Base-by-base conservation (phyloP, 2,113 vertebrate genomes). In the Trogon melanurus region DNA sequence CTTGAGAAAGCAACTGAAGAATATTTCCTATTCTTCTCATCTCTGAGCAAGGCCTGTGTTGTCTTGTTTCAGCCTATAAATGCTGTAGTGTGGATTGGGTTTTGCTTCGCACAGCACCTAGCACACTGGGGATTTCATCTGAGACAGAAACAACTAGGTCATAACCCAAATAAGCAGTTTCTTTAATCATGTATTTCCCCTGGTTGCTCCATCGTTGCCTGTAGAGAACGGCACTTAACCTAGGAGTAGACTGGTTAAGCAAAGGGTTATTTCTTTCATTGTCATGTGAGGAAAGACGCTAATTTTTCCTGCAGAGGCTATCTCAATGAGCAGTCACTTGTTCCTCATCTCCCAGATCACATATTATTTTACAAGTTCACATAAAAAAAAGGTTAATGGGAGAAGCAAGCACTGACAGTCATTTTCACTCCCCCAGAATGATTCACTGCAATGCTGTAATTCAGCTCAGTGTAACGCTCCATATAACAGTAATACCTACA, bases 321-420 rank as follows among this genome's bases (percentile, higher is more conserved):
- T 70, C 58, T 91, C 65, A 47, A 5, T 72, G 61, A 67, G 13
- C 14, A 56, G 38, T 86, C 76, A 79, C 70, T 91, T 71, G 21
- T 51, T 26, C 36, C 54, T 67, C 36, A 53, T 91, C 62, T 95
- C 84, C 62, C 70, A 95, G 70, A 79, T 22, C 89, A 84, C 85
- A 66, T 79, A 92, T 85, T 93, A 85, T 79, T 93, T 95, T 93
- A 90, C 65, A 93, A 80, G 88, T 50, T 79, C 93, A 79, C 65
- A 66, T 91, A 81, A 75, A 75, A 75, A 75, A 84, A 92, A 93
- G 93, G 87, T 94, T 94, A 95, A 95, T 80, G 62, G 60, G 61
- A 60, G 88, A 85, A 96, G 76, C 66, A 94, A 90, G 69, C 45
- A 54, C 58, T 82, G 93, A 65, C 91, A 70, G 47, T 79, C 50